These are phyloP conservation scores for Enteromius thamalakanensis DNA, from an alignment of 2,797 vertebrate genomes.

Conservation along the genomic window DNA sequence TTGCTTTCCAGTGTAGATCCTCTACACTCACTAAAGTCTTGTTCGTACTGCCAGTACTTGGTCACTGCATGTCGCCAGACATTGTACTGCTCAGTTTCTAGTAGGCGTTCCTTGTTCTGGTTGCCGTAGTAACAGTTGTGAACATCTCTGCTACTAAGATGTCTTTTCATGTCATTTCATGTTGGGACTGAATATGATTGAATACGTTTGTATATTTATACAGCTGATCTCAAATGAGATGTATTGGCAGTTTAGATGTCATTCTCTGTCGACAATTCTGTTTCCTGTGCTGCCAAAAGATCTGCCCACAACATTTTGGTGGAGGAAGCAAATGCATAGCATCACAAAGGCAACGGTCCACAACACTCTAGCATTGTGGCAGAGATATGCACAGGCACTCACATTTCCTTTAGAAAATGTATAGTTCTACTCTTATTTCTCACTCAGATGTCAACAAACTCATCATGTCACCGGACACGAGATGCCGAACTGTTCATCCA, in stretches of 20 bases:
- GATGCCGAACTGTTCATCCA: constrained; percentile 29
- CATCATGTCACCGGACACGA: constrained; percentile 29
- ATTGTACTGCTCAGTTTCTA: neutral
- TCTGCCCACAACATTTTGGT: neutral
- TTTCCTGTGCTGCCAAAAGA: neutral
- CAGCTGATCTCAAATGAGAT: neutral
- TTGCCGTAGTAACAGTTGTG: constrained; percentile 32
- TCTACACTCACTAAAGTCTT: neutral
- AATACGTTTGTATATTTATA: neutral
- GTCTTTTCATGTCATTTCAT: neutral
- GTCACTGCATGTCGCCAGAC: constrained; percentile 8
- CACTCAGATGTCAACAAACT: constrained; percentile 18
- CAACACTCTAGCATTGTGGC: neutral
- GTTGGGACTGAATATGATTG: neutral
- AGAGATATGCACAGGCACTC: neutral
- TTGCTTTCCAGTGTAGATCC: neutral
- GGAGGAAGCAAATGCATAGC: neutral
- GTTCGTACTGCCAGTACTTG: neutral
- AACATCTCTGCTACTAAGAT: constrained; percentile 10
- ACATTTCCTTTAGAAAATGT: neutral
- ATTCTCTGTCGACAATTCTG: neutral
- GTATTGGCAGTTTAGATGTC: neutral
- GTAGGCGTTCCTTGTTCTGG: constrained; percentile 8
- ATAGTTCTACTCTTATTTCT: constrained; percentile 1
- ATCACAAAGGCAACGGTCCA: neutral